Base-by-base conservation (phyloP, 2,888 invertebrate genomes). In the Chrysotoxum bicinctum region DNA sequence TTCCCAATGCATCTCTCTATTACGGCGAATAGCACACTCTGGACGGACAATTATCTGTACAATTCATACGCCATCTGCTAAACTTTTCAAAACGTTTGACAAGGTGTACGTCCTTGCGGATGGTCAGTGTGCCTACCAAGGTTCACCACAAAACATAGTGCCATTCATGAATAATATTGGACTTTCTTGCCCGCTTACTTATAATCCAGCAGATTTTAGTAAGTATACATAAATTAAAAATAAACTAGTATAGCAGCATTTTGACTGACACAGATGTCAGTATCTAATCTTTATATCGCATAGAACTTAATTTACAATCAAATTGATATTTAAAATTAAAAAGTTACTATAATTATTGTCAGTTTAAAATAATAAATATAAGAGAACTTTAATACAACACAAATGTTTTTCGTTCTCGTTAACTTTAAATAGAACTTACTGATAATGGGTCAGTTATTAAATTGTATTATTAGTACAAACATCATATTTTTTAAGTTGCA, bases 171-270 rank as follows among this genome's bases (percentile, higher is more conserved):
- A 94, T 12, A 93, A 94, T 10, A 92, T 98, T 66, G 96, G 96
- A 45, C 92, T 98, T 43, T 94, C 95, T 32, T 99, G 99, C 90
- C 99, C 99, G 0, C 94, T 94, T 83, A 97, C 98, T 88, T 98
- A 98, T 90, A 99, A 98, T 92, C 99, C 99, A 0, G 98, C 98
- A 6, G 99, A 99, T 93, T 99, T 98, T 92, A 95, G 98, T 98
- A 92, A 94, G 95, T 93, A 64, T 14, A 16, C n/a, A 45, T 73
- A 45, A 45, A 45, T 19, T 12, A 45, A 19, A 6, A 12, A 40
- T 10, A 37, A 52, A 26, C 16, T 35, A 23, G 8, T 56, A 32
- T 2, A 10, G 12, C 19, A 26, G 12, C 54, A 68, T 26, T 37
- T 23, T 19, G 19, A 32, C 68, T 76, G 58, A 73, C 69, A 86